Evolutionary conservation across 2,113 vertebrate species (phyloP).

Genomic region (Meles meles): DNA sequence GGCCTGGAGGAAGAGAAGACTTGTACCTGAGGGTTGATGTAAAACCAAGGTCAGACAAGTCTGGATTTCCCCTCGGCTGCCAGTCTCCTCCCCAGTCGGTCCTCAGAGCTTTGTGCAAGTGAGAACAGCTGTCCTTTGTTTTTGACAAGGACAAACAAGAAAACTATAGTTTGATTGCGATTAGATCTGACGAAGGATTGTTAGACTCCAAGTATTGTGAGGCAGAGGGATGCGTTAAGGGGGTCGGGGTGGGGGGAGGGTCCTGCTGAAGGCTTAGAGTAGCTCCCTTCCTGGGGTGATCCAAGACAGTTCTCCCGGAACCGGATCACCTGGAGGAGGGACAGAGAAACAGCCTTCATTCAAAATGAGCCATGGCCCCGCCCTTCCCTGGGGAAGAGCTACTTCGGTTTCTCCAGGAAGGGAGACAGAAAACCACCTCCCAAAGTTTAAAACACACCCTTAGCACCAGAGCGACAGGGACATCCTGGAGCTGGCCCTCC

Average conservation of each 20-base stretch:
- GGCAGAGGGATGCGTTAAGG: not conserved
- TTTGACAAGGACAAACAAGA: not conserved
- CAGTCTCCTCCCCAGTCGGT: not conserved
- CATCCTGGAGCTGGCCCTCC: not conserved
- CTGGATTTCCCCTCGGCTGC: not conserved
- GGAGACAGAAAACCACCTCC: not conserved
- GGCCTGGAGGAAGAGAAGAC: not conserved
- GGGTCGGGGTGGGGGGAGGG: too few relatives aligned
- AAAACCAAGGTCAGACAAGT: constrained; percentile 26
- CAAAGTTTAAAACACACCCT: not conserved
- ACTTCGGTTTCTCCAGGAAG: not conserved
- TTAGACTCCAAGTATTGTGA: not conserved
- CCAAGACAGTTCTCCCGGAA: not conserved
- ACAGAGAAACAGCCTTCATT: not conserved
- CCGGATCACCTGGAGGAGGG: not conserved
- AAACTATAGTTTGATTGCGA: not conserved
- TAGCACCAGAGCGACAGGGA: not conserved
- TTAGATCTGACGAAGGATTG: not conserved
- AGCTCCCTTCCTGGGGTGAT: not conserved
- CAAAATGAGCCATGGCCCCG: not conserved
- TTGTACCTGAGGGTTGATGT: not conserved
- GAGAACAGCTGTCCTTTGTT: constrained; percentile 17
- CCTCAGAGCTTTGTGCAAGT: not conserved
- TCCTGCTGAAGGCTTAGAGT: not conserved
- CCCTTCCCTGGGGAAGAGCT: not conserved